These are phyloP conservation scores for Helleia helle DNA, from an alignment of 2,888 invertebrate species.

Conservation along the genomic window DNA sequence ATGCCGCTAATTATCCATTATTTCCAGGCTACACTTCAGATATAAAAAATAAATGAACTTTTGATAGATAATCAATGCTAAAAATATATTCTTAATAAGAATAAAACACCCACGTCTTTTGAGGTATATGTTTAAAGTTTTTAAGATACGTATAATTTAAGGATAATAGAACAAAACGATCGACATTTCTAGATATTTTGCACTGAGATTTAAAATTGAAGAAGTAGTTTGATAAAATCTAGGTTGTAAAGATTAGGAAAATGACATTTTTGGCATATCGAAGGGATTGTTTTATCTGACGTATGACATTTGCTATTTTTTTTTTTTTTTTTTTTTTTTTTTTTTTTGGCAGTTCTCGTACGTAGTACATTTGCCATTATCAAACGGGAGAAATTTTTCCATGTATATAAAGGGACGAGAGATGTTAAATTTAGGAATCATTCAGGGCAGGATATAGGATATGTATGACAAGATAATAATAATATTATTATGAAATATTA, in stretches of 20 bases:
- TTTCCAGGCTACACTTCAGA: background rate
- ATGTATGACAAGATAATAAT: no score
- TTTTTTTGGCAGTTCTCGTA: no score
- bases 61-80: background rate
- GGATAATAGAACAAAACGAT: background rate
- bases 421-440: no score
- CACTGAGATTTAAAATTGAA: background rate
- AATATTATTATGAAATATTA: no score
- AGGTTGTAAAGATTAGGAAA: background rate
- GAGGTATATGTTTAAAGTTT: background rate
- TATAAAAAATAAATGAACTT: background rate
- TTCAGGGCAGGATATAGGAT: no score
- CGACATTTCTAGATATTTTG: background rate
- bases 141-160: background rate
- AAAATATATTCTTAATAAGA: background rate
- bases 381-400: no score
- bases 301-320: background rate
- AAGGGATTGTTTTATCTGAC: no score
- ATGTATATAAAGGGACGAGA: no score
- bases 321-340: no score
- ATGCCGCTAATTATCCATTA: conserved; percentile 1
- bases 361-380: no score
- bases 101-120: conserved; percentile 2
- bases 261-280: background rate
- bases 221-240: background rate